Conservation (phyloP, 2,797 vertebrate species). For the Halcyon badia region DNA sequence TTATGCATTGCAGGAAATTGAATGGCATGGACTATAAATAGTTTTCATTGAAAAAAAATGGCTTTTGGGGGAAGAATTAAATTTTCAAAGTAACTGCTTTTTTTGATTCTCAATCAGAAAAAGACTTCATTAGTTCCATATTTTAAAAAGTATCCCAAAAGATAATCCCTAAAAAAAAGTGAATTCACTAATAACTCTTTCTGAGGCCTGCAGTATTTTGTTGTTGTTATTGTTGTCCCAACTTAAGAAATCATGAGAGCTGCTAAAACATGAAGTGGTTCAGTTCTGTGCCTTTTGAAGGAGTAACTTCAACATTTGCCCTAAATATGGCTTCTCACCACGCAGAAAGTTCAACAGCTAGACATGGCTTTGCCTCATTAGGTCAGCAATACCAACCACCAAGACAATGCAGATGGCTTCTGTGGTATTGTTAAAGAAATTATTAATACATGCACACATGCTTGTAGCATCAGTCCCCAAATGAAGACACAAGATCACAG, state of each 20-base stretch:
- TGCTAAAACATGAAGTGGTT: background rate
- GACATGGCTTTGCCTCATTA: constrained; percentile 48
- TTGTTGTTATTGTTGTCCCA: background rate
- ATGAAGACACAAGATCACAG: background rate
- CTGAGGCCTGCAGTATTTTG: background rate
- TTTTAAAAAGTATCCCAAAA: background rate
- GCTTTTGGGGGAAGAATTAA: background rate
- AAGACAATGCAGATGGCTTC: background rate
- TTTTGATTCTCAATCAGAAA: background rate
- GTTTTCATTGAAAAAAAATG: background rate
- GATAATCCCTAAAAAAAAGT: background rate
- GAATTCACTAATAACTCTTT: background rate
- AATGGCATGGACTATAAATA: background rate
- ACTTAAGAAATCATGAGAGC: background rate
- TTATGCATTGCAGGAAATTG: background rate
- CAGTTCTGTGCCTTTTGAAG: background rate
- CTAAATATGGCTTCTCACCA: background rate
- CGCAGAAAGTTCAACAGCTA: background rate
- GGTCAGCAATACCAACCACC: background rate
- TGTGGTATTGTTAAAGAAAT: background rate
- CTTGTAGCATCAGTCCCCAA: background rate
- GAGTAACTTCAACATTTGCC: background rate
- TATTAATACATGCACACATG: background rate
- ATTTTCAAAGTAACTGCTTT: background rate
- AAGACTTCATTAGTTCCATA: background rate